Base-by-base conservation (phyloP, 2,888 invertebrate genomes). In the Crepidodera aurea region DNA sequence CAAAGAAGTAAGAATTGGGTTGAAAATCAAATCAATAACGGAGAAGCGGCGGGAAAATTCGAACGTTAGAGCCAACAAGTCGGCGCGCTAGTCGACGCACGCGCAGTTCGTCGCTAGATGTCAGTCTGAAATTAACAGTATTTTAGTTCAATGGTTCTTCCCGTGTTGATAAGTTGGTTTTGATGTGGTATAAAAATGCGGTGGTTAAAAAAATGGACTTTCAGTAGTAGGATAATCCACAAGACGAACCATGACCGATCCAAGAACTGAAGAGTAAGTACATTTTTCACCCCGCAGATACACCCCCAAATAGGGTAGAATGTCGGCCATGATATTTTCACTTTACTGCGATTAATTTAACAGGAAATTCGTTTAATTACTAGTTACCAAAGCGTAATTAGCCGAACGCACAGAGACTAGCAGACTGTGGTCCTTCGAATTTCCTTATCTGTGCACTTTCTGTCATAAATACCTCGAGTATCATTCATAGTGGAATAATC, bases 181-280 rank as follows among this genome's bases (percentile, higher is more conserved):
- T 81, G 79, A 81, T 81, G 81, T 80, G 77, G 79, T 78, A 75
- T 75, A 77, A 81, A 79, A 79, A 81, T 81, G 81, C 77, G 79
- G 79, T 77, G 78, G 73, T 76, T 71, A 77, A 75, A 74, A 76
- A 87, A 87, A 89, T 88, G 87, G 88, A 87, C 87, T 71, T 70
- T 70, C 87, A 88, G 86, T 87, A 90, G 88, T 92, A 91, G 89
- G 87, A 87, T 88, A 88, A 89, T 89, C 87, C 87, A 87, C 87
- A 88, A 87, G 84, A 89, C 89, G 85, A 91, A 92, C 85, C 91
- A 93, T 92, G 92, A 92, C 91, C 90, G 92, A 92, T 88, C 88
- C 89, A 88, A 34, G 48, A 37, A 90, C 88, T 90, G 92, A 93
- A 87, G 91, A 91, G 92, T 93, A 86, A 91, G 91, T 89, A 81